A percentile compares a stretch with the other conserved stretches of the same genome.
Conservation (phyloP, 2,797 vertebrate genomes). For the Atherinosoma microstoma region DNA sequence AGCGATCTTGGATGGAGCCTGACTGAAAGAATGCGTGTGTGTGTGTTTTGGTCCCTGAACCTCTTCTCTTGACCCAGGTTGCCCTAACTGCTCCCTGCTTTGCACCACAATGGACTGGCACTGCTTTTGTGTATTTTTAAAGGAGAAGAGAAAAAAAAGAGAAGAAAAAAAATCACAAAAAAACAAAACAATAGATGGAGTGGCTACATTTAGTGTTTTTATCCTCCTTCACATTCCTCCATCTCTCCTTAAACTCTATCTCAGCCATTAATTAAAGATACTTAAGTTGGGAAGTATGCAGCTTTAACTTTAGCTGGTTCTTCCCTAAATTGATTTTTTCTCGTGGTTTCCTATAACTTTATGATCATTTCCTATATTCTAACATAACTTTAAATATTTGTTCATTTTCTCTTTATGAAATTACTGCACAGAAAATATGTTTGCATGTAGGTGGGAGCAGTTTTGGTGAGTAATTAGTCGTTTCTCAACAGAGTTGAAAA, state of each 20-base stretch:
- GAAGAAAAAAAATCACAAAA: not conserved
- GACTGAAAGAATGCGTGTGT: conserved; percentile 36
- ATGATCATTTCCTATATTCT: too few species aligned
- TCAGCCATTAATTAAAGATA: not conserved
- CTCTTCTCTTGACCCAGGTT: conserved; percentile 53
- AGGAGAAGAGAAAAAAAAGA: conserved; percentile 31
- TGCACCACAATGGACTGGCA: conserved; percentile 75
- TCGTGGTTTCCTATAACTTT: not conserved
- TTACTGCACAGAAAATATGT: too few species aligned
- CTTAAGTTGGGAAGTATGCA: not conserved
- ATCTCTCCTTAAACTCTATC: conserved; percentile 19
- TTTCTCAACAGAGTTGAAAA: too few species aligned
- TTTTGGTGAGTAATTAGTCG: too few species aligned
- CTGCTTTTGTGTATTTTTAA: conserved; percentile 75
- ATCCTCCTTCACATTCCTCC: conserved; percentile 12
- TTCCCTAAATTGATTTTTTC: not conserved
- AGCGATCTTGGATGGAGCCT: conserved; percentile 21
- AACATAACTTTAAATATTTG: too few species aligned
- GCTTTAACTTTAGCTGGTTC: too few species aligned
- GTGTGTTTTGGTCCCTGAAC: conserved; percentile 3
- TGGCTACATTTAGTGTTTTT: conserved; percentile 52
- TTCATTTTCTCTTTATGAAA: too few species aligned
- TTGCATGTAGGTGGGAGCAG: too few species aligned
- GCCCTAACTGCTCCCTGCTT: conserved; percentile 65
- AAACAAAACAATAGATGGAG: conserved; percentile 53